Evolutionary conservation across 2,888 invertebrate species (phyloP).

Genomic region (Polydrusus pterygomalis): DNA sequence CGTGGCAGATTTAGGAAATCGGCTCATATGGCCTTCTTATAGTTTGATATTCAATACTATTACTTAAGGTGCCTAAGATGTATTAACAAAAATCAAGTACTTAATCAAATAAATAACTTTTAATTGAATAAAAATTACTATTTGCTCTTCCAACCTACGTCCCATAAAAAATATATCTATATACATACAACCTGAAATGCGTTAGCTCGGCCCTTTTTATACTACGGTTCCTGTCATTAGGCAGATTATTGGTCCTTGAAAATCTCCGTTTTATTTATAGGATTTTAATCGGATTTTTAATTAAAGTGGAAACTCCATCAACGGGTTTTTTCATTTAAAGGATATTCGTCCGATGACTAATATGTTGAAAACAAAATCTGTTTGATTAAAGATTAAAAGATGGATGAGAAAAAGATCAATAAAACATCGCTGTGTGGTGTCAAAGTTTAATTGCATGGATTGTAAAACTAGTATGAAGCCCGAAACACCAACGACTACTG

Average conservation of each 20-base stretch:
- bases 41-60: too few relatives aligned
- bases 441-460: too few relatives aligned
- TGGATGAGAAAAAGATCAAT: neutral
- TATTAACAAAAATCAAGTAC: too few relatives aligned
- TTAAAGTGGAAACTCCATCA: conserved; percentile 17
- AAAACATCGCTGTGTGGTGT: neutral
- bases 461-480: too few relatives aligned
- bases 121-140: too few relatives aligned
- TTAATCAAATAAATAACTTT: too few relatives aligned
- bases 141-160: too few relatives aligned
- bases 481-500: too few relatives aligned
- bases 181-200: neutral
- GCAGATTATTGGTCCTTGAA: conserved; percentile 16
- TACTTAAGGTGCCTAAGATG: too few relatives aligned
- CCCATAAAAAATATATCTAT: neutral
- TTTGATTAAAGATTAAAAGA: neutral
- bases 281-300: conserved; percentile 16
- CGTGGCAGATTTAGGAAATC: too few relatives aligned
- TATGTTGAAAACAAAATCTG: neutral
- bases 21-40: too few relatives aligned
- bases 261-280: conserved; percentile 6
- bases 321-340: conserved; percentile 5
- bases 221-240: conserved; percentile 8
- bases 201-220: neutral
- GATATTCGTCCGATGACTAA: neutral